These are phyloP conservation scores for Pungitius pungitius DNA, from an alignment of 2,113 vertebrate species.

Conservation along the genomic window DNA sequence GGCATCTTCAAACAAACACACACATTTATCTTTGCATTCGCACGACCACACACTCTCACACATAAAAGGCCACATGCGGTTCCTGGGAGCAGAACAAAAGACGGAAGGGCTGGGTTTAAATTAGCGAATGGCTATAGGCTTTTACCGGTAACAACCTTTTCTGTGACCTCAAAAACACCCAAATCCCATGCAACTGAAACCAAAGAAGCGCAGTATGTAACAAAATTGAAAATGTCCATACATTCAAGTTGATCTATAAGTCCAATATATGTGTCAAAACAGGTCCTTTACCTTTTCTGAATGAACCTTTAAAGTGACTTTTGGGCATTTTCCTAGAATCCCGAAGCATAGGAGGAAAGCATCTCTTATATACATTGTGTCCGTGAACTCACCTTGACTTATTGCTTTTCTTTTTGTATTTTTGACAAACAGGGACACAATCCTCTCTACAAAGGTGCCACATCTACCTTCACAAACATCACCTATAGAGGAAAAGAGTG, in stretches of 20 bases:
- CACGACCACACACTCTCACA: not conserved
- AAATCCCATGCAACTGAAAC: slow-evolving; percentile 40
- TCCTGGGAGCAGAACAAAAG: slow-evolving; percentile 74
- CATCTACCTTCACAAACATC: slow-evolving; percentile 97
- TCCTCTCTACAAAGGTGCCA: slow-evolving; percentile 94
- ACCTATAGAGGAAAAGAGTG: slow-evolving; percentile 90
- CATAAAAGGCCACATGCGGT: slow-evolving; percentile 69
- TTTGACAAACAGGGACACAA: slow-evolving; percentile 86
- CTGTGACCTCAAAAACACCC: slow-evolving; percentile 49
- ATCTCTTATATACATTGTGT: not conserved
- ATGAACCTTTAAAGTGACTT: not conserved
- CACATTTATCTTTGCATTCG: not conserved
- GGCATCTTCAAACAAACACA: not conserved
- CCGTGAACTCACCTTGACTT: not conserved
- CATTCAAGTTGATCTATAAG: not conserved
- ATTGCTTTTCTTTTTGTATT: slow-evolving; percentile 6
- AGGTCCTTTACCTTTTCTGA: not conserved
- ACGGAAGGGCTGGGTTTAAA: slow-evolving; percentile 75
- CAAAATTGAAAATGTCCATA: not conserved
- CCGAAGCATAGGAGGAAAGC: not conserved
- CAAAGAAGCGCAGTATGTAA: slow-evolving; percentile 35
- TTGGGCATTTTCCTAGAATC: not conserved
- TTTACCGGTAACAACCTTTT: slow-evolving; percentile 67
- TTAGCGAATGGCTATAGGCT: slow-evolving; percentile 72
- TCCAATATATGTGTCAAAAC: not conserved